Percentiles rank a stretch among this genome's conserved stretches.
Evolutionary conservation across 2,888 invertebrate species (phyloP).

Genomic region (Thecocarcelia acutangulata): DNA sequence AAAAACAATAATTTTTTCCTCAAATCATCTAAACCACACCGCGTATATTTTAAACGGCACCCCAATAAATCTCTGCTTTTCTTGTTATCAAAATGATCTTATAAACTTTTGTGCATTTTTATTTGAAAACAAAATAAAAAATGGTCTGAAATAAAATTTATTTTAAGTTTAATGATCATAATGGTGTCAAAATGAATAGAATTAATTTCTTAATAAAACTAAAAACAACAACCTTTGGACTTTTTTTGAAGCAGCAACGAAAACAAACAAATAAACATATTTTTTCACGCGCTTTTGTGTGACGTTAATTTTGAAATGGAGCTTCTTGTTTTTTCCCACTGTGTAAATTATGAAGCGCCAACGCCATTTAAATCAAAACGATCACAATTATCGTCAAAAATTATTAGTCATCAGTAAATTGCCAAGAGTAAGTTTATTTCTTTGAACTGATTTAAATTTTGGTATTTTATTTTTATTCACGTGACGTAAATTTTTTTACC

Average conservation of each 20-base stretch:
- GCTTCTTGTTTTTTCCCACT: not conserved
- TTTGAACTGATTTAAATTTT: no score
- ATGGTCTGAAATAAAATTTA: slow-evolving; percentile 21
- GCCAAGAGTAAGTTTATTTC: no score
- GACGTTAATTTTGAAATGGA: slow-evolving; percentile 33
- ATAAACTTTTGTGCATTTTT: no score
- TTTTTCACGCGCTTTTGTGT: slow-evolving; percentile 47
- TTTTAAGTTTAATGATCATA: slow-evolving; percentile 21
- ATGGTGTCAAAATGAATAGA: slow-evolving; percentile 51
- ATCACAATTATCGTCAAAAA: not conserved
- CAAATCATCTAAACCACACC: no score
- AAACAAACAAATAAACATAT: slow-evolving; percentile 9
- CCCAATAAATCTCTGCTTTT: not conserved
- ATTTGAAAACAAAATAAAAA: no score
- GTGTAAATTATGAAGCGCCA: slow-evolving; percentile 16
- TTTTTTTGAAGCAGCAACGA: not conserved
- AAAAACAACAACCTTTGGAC: slow-evolving; percentile 11
- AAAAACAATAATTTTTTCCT: no score
- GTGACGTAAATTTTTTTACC: no score
- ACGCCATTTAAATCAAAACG: slow-evolving; percentile 20
- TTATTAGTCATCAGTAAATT: no score
- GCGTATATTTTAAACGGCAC: not conserved
- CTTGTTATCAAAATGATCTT: slow-evolving; percentile 31
- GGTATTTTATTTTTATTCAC: no score
- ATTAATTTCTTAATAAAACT: slow-evolving; percentile 43